phyloP scores from a whole-genome alignment of 2,113 vertebrate genomes.

The Loxodonta africana region DNA sequence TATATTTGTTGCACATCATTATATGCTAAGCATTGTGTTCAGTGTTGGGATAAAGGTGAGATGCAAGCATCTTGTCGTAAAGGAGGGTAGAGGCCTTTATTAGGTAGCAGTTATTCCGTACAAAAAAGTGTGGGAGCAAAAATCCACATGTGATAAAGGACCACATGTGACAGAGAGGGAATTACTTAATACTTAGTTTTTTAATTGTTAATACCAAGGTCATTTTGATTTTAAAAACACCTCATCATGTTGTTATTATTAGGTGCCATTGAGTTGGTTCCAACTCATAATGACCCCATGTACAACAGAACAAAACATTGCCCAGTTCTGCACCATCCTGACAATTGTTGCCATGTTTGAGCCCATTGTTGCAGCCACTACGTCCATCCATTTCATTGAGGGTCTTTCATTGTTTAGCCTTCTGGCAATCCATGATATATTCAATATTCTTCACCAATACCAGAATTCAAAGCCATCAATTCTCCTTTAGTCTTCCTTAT shows the following conservation, averaged over 20 bases:
- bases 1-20: neutral
- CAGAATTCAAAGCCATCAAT: too few species aligned
- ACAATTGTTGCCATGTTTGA: neutral
- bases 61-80: neutral
- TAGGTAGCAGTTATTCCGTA: neutral
- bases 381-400: neutral
- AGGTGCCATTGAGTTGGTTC: neutral
- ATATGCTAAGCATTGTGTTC: neutral
- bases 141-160: neutral
- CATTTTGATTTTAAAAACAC: constrained; percentile 38
- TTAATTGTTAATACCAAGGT: neutral
- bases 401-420: neutral
- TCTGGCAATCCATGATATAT: neutral
- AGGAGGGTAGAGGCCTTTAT: neutral
- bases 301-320: neutral
- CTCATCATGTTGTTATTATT: neutral
- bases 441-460: too few species aligned
- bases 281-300: neutral
- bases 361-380: neutral
- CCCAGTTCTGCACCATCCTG: neutral
- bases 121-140: neutral
- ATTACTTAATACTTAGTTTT: neutral
- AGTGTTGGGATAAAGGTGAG: neutral
- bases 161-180: neutral
- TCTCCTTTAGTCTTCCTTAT: too few species aligned